Evolutionary conservation across 2,888 invertebrate genomes (phyloP), one percentile per base, ranked within the genome.

Genomic region (Tethea ocularis): DNA sequence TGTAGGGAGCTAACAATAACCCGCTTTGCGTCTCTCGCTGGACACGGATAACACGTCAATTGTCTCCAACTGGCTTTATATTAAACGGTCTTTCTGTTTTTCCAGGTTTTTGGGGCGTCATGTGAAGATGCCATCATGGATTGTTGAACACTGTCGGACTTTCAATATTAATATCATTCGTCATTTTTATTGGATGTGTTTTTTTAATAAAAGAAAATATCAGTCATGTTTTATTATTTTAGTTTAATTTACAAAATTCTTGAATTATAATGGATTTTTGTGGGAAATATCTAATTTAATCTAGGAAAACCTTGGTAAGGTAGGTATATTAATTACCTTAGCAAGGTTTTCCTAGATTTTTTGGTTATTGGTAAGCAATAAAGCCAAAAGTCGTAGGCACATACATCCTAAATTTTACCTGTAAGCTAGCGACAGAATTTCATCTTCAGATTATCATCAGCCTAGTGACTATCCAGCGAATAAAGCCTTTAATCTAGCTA

Each of bases 1-100:
- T 70, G 60, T 61, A 20, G 17, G 46, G 67, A 66, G 63, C 66
- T 63, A 56, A 74, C 74, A 72, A 72, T 74, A 74, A 74, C 73
- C 72, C 65, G 69, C 63, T 71, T 74, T 68, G 61, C 56, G 57
- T 62, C 68, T 66, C 67, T 66, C 64, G 66, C 61, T 59, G 70
- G 68, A 69, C 74, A 70, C 70, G 68, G 66, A 69, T 60, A 51
- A 62, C 61, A 70, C 74, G 71, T 70, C 72, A 67, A 70, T 72
- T 70, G 71, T 70, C 70, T 69, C 61, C 51, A 59, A 61, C 20
- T 10, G 46, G 60, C 61, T 61, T 71, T 72, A 67, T 74, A 71
- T 71, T 72, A 71, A 72, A 74, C 68, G 64, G 63, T 61, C 63
- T 62, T 57, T 53, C 38, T 64, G 65, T 66, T 69, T 68, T 71